Base-by-base conservation (phyloP, 2,888 invertebrate genomes). In the Cheilosia grossa region DNA sequence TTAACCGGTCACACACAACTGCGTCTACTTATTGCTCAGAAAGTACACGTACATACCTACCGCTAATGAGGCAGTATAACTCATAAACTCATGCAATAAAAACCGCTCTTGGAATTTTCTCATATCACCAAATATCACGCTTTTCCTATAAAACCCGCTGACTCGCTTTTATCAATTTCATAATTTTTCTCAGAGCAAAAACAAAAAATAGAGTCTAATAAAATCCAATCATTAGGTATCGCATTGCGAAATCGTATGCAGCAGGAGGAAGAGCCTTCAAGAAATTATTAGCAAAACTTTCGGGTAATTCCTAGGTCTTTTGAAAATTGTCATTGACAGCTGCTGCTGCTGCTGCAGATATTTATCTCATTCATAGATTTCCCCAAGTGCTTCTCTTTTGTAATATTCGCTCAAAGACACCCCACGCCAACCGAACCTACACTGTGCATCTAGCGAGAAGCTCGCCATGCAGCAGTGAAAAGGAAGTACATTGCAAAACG, bases 281-380 rank as follows among this genome's bases (percentile, higher is more conserved):
- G 59, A 59, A 69, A 63, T 69, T 83, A 81, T 85, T 85, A 77
- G 81, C 72, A 49, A 85, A 81, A 81, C 51, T 61, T 85, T 72
- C 75, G 61, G 17, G 67, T 56, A 58, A 21, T 27, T 47, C 40
- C 51, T 61, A 42, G 64, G 44, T 53, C 33, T 47, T 56, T 58
- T 7, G 30, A 54, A 79, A 69, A 49, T 10, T 58, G 66, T 44
- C 81, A 67, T 17, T 85, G 85, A 80, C 81, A 85, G 66, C 24
- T 24, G 15, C 49, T 49, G 19, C 51, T 42, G 42, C 24, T 27
- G 13, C n/a, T 58, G 58, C 61, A 74, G 83, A 85, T 80, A 81
- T 64, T 79, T 83, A 83, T 83, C 83, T 79, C 44, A 72, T 81
- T 85, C 70, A 70, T 69, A 58, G 69, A 64, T 70, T 66, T 47